Conservation (phyloP, 1,140 invertebrate species). For the Lepidostoma basale region DNA sequence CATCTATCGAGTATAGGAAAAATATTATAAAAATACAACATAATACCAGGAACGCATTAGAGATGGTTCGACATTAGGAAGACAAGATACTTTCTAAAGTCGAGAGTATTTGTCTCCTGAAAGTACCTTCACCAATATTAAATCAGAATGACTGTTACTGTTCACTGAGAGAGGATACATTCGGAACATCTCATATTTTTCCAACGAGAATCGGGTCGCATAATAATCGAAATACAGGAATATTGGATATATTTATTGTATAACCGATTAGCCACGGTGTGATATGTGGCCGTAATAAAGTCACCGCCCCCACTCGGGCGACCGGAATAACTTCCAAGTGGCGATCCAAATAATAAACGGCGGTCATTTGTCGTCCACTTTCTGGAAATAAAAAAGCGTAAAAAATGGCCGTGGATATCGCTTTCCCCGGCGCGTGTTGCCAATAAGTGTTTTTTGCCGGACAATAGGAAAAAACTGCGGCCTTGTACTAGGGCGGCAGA, state of each 20-base stretch:
- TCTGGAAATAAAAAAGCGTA: conserved; percentile 43
- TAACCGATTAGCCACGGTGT: conserved; percentile 17
- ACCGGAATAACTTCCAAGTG: conserved; percentile 45
- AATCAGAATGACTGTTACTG: no score
- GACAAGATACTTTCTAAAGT: no score
- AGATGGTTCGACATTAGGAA: no score
- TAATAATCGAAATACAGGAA: no score
- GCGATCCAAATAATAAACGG: conserved; percentile 45
- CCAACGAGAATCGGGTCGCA: no score
- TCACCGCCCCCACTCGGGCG: conserved; percentile 17
- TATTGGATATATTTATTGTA: background rate
- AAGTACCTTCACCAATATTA: no score
- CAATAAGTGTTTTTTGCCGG: conserved; percentile 45
- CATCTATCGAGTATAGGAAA: no score
- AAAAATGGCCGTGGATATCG: conserved; percentile 44
- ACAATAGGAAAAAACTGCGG: conserved; percentile 37
- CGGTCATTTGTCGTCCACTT: conserved; percentile 45
- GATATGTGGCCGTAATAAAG: conserved; percentile 37
- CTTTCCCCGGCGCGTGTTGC: conserved; percentile 38
- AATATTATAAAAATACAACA: no score
- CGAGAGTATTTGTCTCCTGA: no score
- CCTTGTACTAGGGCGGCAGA: conserved; percentile 35
- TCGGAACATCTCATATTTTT: no score
- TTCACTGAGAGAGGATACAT: no score
- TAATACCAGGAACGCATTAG: no score